These are phyloP conservation scores for Teleopsis dalmanni DNA, from an alignment of 1,140 invertebrate genomes.

Conservation along the genomic window DNA sequence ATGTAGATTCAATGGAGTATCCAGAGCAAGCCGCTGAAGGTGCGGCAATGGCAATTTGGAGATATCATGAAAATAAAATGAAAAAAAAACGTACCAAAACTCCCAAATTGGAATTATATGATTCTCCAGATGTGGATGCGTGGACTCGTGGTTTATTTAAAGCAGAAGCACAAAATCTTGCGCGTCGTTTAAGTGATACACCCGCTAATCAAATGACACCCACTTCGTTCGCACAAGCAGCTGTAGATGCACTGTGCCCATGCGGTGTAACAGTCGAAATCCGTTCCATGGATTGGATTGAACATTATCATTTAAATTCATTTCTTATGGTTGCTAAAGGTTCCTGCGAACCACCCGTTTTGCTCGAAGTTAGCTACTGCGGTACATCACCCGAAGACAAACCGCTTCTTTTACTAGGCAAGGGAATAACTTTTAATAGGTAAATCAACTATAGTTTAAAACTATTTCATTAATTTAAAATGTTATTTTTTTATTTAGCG, in stretches of 20 bases:
- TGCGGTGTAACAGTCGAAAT: conserved; percentile 56
- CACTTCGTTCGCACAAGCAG: conserved; percentile 62
- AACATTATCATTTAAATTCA: conserved; percentile 60
- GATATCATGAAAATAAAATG: conserved; percentile 54
- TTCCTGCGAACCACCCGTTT: conserved; percentile 60
- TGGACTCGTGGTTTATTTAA: too few relatives aligned
- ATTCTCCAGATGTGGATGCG: conserved; percentile 40
- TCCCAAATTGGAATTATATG: conserved; percentile 45
- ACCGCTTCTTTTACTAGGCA: conserved; percentile 59
- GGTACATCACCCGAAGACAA: conserved; percentile 44
- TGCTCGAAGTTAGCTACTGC: conserved; percentile 63
- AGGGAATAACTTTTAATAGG: conserved; percentile 84
- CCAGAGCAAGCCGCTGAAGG: too few relatives aligned
- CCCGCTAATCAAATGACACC: too few relatives aligned
- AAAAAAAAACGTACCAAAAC: conserved; percentile 45
- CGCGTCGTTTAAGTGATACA: too few relatives aligned
- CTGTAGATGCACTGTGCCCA: conserved; percentile 47
- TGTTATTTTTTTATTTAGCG: conserved; percentile 3
- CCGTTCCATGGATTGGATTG: conserved; percentile 62
- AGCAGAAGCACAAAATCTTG: too few relatives aligned
- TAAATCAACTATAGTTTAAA: too few relatives aligned
- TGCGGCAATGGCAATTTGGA: too few relatives aligned
- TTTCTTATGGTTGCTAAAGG: conserved; percentile 71
- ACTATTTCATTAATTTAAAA: too few relatives aligned
- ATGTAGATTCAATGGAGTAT: too few relatives aligned